Base-by-base conservation (phyloP, 2,113 vertebrate species). In the Lophura nycthemera region DNA sequence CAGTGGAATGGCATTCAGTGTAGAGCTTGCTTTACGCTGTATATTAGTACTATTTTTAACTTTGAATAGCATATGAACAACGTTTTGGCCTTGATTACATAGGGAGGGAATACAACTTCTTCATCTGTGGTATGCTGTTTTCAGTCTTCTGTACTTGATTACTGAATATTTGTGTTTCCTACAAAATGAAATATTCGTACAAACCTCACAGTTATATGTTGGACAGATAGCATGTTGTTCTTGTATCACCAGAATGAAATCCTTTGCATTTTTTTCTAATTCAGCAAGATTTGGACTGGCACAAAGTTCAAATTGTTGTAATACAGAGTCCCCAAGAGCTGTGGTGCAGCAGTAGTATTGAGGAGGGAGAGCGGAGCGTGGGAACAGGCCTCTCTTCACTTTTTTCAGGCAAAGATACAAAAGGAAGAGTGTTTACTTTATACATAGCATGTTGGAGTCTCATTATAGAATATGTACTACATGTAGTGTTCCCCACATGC, bases 381-480 rank as follows among this genome's bases (percentile, higher is more conserved):
- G 47, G 72, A 95, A 86, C 8, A 5, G 71, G 34, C 25, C 40
- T 48, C 2, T 5, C 54, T 75, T 85, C 10, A 6, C 36, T 90
- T 69, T 27, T 27, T 87, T 52, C 61, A 67, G 50, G 56, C 25
- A n/a, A 90, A 88, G 65, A 77, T 86, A 63, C 27, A 78, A 34
- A 65, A 88, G 34, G 56, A 89, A 29, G 65, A 65, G 57, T 78
- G 76, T 88, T 92, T 86, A 29, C 71, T 91, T 69, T 83, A 27
- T 81, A 14, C 0, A 2, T 61, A 64, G 42, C 56, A 17, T 36
- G 50, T 83, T 70, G 38, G 47, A 65, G 52, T 70, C 50, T 92
- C 59, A 7, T 84, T 88, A 29, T 2, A 18, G 45, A n/a, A 45
- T 67, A 60, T 21, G 29, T 47, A 38, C 71, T 65, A 13, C 1